phyloP scores from a whole-genome alignment of 2,888 invertebrate genomes.

The Coronaproctus castanopsis region DNA sequence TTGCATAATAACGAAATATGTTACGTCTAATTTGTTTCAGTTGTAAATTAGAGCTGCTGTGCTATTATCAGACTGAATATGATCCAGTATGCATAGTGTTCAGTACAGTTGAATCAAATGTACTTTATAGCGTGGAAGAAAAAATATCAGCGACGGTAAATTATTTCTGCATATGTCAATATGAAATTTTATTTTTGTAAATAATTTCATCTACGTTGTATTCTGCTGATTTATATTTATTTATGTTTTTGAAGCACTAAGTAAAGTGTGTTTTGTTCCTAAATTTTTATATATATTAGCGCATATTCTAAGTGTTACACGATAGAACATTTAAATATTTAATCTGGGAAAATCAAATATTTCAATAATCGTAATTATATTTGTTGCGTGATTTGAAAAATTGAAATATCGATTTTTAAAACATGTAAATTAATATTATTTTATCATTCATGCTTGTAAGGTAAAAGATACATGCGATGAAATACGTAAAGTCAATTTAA shows the following conservation, averaged over 20 bases:
- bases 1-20: no score
- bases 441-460: no score
- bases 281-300: not conserved
- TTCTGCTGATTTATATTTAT: not conserved
- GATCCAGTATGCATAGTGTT: constrained; percentile 68
- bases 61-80: constrained; percentile 67
- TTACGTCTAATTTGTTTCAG: no score
- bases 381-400: no score
- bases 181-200: not conserved
- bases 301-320: no score
- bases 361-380: no score
- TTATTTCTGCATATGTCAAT: not conserved
- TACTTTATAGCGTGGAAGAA: constrained; percentile 62
- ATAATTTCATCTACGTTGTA: not conserved
- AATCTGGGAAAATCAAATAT: no score
- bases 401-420: no score
- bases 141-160: constrained; percentile 35
- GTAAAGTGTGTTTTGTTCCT: not conserved
- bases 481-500: no score
- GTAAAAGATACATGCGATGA: no score
- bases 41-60: constrained; percentile 47
- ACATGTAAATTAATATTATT: no score
- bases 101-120: constrained; percentile 45
- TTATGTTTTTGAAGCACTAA: not conserved
- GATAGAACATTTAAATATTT: no score